These are phyloP conservation scores for Orthosia gracilis DNA, from an alignment of 2,888 invertebrate genomes.

Conservation along the genomic window DNA sequence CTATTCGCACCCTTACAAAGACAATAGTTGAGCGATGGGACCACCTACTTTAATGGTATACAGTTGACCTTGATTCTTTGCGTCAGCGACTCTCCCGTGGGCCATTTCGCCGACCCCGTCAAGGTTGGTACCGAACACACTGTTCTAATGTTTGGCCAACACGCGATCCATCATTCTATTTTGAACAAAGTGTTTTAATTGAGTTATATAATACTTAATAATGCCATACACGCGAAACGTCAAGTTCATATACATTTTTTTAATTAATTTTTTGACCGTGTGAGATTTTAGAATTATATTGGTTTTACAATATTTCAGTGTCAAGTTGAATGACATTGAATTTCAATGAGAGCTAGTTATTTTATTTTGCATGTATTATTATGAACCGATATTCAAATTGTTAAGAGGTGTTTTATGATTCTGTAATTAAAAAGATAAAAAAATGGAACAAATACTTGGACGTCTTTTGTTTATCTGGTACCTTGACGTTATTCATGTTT, in stretches of 20 bases:
- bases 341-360: constrained; percentile 9
- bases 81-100: constrained; percentile 79
- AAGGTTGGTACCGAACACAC: constrained; percentile 68
- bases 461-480: constrained; percentile 38
- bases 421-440: constrained; percentile 14
- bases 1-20: constrained; percentile 68
- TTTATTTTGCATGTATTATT: constrained; percentile 32
- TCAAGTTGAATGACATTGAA: constrained; percentile 25
- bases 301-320: constrained; percentile 39
- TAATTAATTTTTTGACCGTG: constrained; percentile 54
- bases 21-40: constrained; percentile 68
- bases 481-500: constrained; percentile 40
- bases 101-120: constrained; percentile 77
- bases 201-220: constrained; percentile 55
- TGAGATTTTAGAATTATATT: constrained; percentile 38
- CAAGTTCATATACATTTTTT: constrained; percentile 47
- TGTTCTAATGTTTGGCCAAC: constrained; percentile 52
- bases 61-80: constrained; percentile 78
- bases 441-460: constrained; percentile 18
- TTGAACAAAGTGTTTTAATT: constrained; percentile 38
- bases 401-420: constrained; percentile 1
- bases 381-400: constrained; percentile 4
- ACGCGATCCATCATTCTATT: constrained; percentile 68
- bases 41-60: constrained; percentile 72
- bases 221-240: constrained; percentile 45